phyloP scores from a whole-genome alignment of 2,113 vertebrate genomes.

The Phalacrocorax brasilianus region DNA sequence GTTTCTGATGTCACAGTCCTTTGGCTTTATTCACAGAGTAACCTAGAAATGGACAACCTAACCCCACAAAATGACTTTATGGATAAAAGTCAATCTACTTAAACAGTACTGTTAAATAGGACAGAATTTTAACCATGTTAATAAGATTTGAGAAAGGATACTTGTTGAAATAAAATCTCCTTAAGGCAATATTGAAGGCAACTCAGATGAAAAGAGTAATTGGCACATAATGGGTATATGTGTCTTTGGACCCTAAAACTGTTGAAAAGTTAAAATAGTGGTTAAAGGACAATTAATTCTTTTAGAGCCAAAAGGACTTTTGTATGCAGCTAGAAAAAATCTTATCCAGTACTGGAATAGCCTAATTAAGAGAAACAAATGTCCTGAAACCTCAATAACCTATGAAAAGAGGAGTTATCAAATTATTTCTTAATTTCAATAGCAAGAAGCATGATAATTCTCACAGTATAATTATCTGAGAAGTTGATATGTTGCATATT shows the following conservation, averaged over 20 bases:
- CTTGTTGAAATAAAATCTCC: background rate
- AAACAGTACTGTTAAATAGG: background rate
- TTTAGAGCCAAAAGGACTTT: slow-evolving; percentile 18
- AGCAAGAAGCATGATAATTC: slow-evolving; percentile 49
- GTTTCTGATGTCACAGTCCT: background rate
- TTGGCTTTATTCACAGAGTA: background rate
- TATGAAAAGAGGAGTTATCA: slow-evolving; percentile 54
- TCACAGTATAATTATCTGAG: slow-evolving; percentile 60
- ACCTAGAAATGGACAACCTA: background rate
- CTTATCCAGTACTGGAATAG: slow-evolving; percentile 30
- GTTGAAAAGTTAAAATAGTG: slow-evolving; percentile 41
- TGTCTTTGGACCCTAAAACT: slow-evolving; percentile 17
- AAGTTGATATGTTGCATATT: slow-evolving; percentile 56
- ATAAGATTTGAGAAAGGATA: background rate
- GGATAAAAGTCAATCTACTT: background rate
- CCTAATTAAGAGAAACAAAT: slow-evolving; percentile 72
- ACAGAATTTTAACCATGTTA: background rate
- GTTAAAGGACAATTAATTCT: slow-evolving; percentile 52
- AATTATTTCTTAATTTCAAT: slow-evolving; percentile 70
- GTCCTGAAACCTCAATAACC: slow-evolving; percentile 58
- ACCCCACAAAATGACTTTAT: background rate
- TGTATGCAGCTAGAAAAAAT: slow-evolving; percentile 23
- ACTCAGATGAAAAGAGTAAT: background rate
- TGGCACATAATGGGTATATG: slow-evolving; percentile 4
- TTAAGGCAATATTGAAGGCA: background rate